phyloP scores from a whole-genome alignment of 2,888 invertebrate species.

The Pyrgus malvae region DNA sequence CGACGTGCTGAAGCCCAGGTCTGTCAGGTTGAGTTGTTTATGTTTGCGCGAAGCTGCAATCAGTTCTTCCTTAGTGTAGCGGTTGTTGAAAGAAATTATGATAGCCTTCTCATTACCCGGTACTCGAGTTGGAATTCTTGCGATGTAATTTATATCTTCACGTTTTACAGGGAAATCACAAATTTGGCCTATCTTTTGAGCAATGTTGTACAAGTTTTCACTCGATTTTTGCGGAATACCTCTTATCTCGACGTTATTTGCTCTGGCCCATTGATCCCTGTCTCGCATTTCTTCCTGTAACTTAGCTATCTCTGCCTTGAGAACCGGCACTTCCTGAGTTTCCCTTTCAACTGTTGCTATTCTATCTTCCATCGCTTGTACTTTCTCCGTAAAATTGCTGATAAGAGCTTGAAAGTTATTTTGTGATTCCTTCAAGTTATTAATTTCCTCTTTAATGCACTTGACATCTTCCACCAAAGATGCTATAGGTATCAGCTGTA shows the following conservation, averaged over 20 bases:
- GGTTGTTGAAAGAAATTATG: too few relatives aligned
- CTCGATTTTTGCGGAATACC: conserved; percentile 12
- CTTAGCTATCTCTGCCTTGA: conserved; percentile 17
- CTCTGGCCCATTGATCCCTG: conserved; percentile 31
- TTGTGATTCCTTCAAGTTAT: conserved; percentile 21
- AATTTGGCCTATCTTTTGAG: conserved; percentile 10
- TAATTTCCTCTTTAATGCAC: conserved; percentile 27
- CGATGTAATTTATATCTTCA: conserved; percentile 32
- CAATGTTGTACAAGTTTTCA: conserved; percentile 29
- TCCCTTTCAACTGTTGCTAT: conserved; percentile 20
- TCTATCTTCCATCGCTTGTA: conserved; percentile 14
- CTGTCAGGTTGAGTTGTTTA: too few relatives aligned
- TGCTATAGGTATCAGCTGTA: conserved; percentile 29
- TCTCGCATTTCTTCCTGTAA: conserved; percentile 22
- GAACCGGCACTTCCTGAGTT: conserved; percentile 13
- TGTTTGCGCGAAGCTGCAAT: too few relatives aligned
- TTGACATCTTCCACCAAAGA: conserved; percentile 31
- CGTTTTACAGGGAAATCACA: conserved; percentile 17
- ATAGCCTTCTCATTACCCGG: conserved; percentile 29
- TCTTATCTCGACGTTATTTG: conserved; percentile 7
- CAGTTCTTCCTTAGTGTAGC: too few relatives aligned
- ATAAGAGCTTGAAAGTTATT: conserved; percentile 26
- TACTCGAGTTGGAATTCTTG: conserved; percentile 28
- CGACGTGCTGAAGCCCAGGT: too few relatives aligned
- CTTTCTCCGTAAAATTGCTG: conserved; percentile 6